Percentiles rank a stretch among this genome's conserved stretches.
Conservation (phyloP, 2,113 vertebrate genomes). For the Otolemur garnettii region DNA sequence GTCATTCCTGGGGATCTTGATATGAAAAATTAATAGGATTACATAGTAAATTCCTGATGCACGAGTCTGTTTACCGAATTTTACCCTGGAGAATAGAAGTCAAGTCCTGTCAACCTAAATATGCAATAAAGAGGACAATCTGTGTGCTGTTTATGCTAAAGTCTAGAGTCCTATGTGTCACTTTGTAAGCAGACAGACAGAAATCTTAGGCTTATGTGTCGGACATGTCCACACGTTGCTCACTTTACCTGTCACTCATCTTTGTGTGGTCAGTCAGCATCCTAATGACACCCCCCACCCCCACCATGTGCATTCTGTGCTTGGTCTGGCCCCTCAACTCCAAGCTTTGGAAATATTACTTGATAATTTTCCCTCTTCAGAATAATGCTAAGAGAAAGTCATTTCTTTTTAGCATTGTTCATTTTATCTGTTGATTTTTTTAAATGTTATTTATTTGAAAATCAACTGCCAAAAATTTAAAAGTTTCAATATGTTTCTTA, state of each 20-base stretch:
- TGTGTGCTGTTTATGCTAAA: background rate
- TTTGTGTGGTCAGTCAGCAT: background rate
- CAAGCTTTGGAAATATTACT: background rate
- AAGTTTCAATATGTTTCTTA: background rate
- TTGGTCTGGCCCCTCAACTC: background rate
- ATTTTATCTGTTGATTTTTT: constrained; percentile 34
- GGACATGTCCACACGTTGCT: background rate
- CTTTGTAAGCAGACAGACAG: background rate
- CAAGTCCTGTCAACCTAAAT: background rate
- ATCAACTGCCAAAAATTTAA: background rate
- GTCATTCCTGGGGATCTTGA: background rate
- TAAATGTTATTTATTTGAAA: background rate
- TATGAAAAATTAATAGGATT: background rate
- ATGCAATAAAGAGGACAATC: background rate
- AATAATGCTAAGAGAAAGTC: background rate
- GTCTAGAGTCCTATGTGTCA: background rate
- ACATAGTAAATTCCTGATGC: background rate
- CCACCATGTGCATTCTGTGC: background rate
- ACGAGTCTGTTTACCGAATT: background rate
- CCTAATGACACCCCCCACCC: background rate
- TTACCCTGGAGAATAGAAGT: background rate
- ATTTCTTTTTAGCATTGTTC: background rate
- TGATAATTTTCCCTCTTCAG: background rate
- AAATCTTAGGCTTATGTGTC: background rate
- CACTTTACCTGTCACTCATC: background rate